Percentiles rank a stretch among this genome's conserved stretches.
Conservation (phyloP, 2,888 invertebrate genomes). For the Tenodera sinensis region DNA sequence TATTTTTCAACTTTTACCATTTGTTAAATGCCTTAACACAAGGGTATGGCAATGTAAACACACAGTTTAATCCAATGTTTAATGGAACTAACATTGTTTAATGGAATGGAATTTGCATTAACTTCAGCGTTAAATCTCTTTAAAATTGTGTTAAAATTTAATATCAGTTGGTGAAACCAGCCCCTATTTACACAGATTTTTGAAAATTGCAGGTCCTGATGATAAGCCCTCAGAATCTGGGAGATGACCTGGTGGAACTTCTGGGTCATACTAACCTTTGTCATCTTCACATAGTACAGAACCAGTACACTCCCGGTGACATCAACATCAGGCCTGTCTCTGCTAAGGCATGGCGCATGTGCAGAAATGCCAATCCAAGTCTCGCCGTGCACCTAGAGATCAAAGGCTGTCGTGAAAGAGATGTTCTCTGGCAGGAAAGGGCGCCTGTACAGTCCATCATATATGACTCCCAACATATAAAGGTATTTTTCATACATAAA, state of each 20-base stretch:
- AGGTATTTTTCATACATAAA: slow-evolving; percentile 43
- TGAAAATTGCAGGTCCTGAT: slow-evolving; percentile 51
- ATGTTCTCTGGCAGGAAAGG: slow-evolving; percentile 62
- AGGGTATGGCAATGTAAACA: too few species aligned
- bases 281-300: slow-evolving; percentile 71
- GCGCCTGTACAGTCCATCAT: slow-evolving; percentile 66
- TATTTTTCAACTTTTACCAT: too few species aligned
- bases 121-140: too few species aligned
- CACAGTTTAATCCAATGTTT: too few species aligned
- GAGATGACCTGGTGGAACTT: slow-evolving; percentile 65
- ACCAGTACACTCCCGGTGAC: slow-evolving; percentile 60
- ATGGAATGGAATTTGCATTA: too few species aligned
- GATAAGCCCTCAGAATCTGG: slow-evolving; percentile 70
- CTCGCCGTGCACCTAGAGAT: slow-evolving; percentile 67
- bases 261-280: slow-evolving; percentile 60
- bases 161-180: too few species aligned
- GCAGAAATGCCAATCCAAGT: slow-evolving; percentile 54
- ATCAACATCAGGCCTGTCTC: slow-evolving; percentile 26
- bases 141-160: too few species aligned
- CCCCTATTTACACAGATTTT: too few species aligned
- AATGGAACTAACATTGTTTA: too few species aligned
- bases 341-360: slow-evolving; percentile 49
- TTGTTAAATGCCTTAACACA: too few species aligned
- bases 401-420: slow-evolving; percentile 56
- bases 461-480: slow-evolving; percentile 59